phyloP scores from a whole-genome alignment of 37 sponge, comb jelly and placozoan species.

The Theonella swinhoei region DNA sequence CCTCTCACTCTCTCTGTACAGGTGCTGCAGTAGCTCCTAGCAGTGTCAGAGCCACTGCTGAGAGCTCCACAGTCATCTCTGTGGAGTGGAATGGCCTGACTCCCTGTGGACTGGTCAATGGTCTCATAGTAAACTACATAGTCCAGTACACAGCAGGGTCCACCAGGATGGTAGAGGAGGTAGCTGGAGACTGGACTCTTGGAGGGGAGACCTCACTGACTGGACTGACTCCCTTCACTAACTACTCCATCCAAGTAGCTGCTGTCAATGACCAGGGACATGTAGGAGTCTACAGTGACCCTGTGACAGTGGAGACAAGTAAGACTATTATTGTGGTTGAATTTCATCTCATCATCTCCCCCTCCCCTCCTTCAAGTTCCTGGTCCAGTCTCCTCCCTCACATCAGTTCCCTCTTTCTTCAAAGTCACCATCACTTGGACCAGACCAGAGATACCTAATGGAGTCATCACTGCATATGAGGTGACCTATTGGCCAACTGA shows the following conservation, averaged over 20 bases:
- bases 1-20: background rate
- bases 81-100: background rate
- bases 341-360: background rate
- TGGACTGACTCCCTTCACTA: constrained; percentile 24
- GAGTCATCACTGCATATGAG: background rate
- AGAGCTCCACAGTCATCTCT: constrained; percentile 6
- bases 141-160: constrained; percentile 1
- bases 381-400: background rate
- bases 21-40: background rate
- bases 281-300: background rate
- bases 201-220: background rate
- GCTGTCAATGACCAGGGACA: constrained; percentile 7
- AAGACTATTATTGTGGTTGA: background rate
- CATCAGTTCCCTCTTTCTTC: background rate
- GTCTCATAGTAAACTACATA: constrained; percentile 2
- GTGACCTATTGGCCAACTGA: background rate
- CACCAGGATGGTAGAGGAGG: background rate
- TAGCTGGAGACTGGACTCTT: background rate
- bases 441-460: background rate
- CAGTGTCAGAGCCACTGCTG: background rate
- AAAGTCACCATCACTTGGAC: background rate
- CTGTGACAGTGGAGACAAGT: background rate
- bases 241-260: constrained; percentile 20
- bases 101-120: constrained; percentile 4
- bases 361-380: background rate